Conservation (phyloP, 2,888 invertebrate genomes). For the Coremacera marginata region DNA sequence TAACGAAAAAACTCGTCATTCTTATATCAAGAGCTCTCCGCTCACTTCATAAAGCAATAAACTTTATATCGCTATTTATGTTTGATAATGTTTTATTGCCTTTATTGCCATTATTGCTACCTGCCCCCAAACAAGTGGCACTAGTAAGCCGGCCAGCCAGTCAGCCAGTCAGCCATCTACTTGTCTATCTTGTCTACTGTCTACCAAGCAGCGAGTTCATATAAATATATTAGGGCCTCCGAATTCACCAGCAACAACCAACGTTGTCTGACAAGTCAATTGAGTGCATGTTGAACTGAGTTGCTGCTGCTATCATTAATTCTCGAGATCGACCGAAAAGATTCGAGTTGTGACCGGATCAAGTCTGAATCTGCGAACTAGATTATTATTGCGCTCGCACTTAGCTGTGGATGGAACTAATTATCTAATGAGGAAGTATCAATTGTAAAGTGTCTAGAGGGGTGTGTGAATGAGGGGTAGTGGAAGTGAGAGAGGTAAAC, state of each 20-base stretch:
- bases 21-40: too few species aligned
- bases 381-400: conserved; percentile 5
- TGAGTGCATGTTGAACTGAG: conserved; percentile 12
- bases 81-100: too few species aligned
- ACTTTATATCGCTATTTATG: too few species aligned
- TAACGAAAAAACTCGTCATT: too few species aligned
- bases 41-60: too few species aligned
- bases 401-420: background rate
- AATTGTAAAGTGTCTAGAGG: conserved; percentile 7
- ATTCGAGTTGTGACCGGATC: background rate
- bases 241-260: background rate
- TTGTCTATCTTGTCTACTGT: background rate
- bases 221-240: background rate
- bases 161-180: too few species aligned
- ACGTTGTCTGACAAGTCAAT: background rate
- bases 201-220: background rate
- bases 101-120: too few species aligned
- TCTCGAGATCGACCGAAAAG: conserved; percentile 17
- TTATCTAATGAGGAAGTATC: conserved; percentile 27
- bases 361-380: conserved; percentile 1
- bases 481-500: background rate
- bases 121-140: too few species aligned
- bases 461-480: background rate
- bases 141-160: too few species aligned
- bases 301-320: background rate